Evolutionary conservation across 2,797 vertebrate genomes (phyloP), one percentile per base, ranked within the genome.

Genomic region (Lemur catta): DNA sequence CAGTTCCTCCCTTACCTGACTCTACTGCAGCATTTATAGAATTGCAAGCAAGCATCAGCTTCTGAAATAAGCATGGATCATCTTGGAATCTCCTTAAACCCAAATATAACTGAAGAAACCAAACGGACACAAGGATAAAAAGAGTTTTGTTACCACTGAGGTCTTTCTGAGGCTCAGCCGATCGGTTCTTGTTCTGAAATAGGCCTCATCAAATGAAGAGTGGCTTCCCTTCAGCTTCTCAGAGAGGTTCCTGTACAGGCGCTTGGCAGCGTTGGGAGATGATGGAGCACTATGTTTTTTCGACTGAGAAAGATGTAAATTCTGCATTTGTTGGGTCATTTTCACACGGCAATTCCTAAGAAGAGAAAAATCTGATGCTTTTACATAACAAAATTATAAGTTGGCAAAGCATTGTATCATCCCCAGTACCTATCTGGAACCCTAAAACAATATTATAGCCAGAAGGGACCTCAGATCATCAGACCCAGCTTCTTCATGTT

Each of bases 261-360:
- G 99, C 97, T 99, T 99, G 88, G 99, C 99, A 0, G 99, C 99
- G 18, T 93, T 99, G 43, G 99, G 99, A 12, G 99, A 99, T 0
- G 99, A 99, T 0, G 99, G 99, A 59, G 99, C 96, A 0, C 98
- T 98, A 95, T 99, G 98, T 98, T 99, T 99, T 96, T 99, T 99
- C 95, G 97, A 98, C 97, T 99, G 99, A 41, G 99, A 98, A 94
- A 99, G 98, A 94, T 99, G 99, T 57, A 99, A 98, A 97, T 98
- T 99, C 97, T 99, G 99, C 99, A 99, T 99, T 98, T 99, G 99
- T 98, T 99, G 99, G 9, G 99, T 99, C 99, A 99, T 99, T 46
- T 98, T 99, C 94, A 97, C 97, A 3, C 98, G 78, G 88, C 98
- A 96, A 88, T 97, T 98, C 98, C 99, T 99, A 96, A 35, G 82